Conservation (phyloP, 2,113 vertebrate species). For the Hippocampus barbouri region DNA sequence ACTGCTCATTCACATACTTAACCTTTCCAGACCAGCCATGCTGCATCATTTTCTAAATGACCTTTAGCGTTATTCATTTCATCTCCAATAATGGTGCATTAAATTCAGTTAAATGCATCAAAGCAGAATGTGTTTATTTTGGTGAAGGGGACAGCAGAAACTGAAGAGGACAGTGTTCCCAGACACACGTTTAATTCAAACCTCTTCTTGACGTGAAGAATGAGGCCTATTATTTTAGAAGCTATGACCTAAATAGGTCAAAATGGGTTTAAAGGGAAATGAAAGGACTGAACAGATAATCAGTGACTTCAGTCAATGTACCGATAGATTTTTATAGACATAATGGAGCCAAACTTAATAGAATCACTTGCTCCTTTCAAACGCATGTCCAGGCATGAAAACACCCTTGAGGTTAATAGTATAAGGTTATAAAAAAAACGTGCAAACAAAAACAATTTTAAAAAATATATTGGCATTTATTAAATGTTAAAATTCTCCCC, state of each 20-base stretch:
- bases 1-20: constrained; percentile 74
- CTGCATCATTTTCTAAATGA: constrained; percentile 75
- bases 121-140: constrained; percentile 71
- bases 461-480: too few species aligned
- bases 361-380: neutral
- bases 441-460: too few species aligned
- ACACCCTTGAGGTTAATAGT: too few species aligned
- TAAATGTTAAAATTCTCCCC: too few species aligned
- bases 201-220: constrained; percentile 28
- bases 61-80: constrained; percentile 75
- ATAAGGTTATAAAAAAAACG: too few species aligned
- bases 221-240: constrained; percentile 7
- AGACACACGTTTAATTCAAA: constrained; percentile 21
- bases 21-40: constrained; percentile 72
- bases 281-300: neutral
- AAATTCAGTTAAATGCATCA: constrained; percentile 71
- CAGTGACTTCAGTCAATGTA: neutral
- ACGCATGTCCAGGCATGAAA: too few species aligned
- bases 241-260: constrained; percentile 13
- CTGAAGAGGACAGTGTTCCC: constrained; percentile 54
- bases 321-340: too few species aligned
- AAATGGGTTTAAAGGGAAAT: constrained; percentile 6
- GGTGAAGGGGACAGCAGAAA: constrained; percentile 47
- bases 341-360: too few species aligned
- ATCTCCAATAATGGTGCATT: constrained; percentile 73